Base-by-base conservation (phyloP, 2,888 invertebrate species). In the Troglohyphantes excavatus region DNA sequence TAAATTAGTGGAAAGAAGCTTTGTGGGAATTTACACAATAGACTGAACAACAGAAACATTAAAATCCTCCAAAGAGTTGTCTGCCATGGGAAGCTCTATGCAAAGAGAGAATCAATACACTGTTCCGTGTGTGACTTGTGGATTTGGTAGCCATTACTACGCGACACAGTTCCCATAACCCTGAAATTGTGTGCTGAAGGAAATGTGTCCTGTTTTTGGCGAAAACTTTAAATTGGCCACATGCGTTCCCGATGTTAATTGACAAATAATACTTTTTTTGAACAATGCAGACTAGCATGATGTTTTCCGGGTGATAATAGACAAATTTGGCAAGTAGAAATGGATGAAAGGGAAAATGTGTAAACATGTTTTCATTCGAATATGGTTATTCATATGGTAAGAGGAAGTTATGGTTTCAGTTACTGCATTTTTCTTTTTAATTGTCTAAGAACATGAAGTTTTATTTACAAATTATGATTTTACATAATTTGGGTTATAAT, bases 151-250 rank as follows among this genome's bases (percentile, higher is more conserved):
- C 13, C 27, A n/a, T 26, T n/a, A 33, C 21, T 23, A 2, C 6
- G 2, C 59, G 76, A 76, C 76, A 76, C 33, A 76, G 61, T 76
- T 76, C 76, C 59, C 76, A 76, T 21, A 76, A 33, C 76, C 76
- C 29, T 76, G 61, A 76, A 67, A 67, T 26, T 26, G 65, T 26
- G 23, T 26, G 23, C 26, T 17, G 27, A 67, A 67, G 65, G 65
- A 67, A 21, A 17, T 67, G 1, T 19, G 9, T 21, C n/a, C 23
- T 61, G 65, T 67, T 9, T 26, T 26, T 21, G 6, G 19, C 0
- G 19, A 21, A 61, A 6, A 61, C 61, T 17, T 39, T 9, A 39
- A 39, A 39, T 39, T 39, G 39, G 39, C 9, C 3, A 39, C 3
- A 39, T 39, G 39, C 39, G 3, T 39, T 39, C 9, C 3, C 9